Evolutionary conservation across 2,888 invertebrate species (phyloP).

Genomic region (Melieria picta): DNA sequence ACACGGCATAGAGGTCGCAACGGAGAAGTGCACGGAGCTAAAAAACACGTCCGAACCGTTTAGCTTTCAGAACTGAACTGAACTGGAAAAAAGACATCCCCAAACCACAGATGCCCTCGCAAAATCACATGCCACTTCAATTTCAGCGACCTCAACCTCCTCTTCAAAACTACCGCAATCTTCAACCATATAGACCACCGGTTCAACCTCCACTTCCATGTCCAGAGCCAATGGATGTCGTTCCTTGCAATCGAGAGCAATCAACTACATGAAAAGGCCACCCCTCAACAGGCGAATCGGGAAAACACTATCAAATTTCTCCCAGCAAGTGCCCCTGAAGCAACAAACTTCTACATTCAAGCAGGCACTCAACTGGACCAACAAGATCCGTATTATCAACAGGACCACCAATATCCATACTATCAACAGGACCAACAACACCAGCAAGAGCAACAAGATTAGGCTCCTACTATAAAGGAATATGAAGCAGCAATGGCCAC

Average conservation of each 20-base stretch:
- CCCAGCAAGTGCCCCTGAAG: not conserved
- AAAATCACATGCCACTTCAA: not conserved
- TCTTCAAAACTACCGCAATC: conserved; percentile 7
- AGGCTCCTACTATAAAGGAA: not conserved
- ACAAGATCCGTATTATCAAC: not conserved
- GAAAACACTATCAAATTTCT: not conserved
- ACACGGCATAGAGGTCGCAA: no score
- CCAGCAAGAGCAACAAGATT: not conserved
- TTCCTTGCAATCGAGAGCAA: not conserved
- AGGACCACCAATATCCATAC: not conserved
- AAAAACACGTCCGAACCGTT: no score
- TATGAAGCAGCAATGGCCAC: conserved; percentile 2
- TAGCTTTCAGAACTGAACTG: no score
- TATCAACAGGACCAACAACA: no score
- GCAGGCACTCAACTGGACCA: not conserved
- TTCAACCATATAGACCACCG: conserved; percentile 10
- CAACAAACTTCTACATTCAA: not conserved
- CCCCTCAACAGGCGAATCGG: no score
- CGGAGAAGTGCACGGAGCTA: no score
- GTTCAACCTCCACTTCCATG: not conserved
- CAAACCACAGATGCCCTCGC: not conserved
- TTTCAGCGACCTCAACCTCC: conserved; percentile 3
- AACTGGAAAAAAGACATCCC: not conserved
- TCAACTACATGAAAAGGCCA: conserved; percentile 10
- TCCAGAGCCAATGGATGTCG: conserved; percentile 10